These are phyloP conservation scores for Callosobruchus maculatus DNA, from an alignment of 2,888 invertebrate genomes.

Conservation along the genomic window DNA sequence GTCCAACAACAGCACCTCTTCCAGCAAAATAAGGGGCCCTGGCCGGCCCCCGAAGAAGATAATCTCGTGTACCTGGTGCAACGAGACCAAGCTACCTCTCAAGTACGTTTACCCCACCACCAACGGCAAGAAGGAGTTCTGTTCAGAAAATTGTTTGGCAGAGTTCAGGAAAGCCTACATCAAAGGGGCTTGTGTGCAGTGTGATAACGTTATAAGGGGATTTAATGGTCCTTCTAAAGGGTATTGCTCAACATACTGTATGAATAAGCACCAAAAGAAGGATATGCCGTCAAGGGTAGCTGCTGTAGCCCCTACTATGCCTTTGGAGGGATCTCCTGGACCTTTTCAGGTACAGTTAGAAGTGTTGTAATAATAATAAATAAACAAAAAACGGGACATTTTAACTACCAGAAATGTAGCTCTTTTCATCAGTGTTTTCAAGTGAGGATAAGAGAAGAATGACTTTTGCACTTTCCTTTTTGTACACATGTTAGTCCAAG, in stretches of 20 bases:
- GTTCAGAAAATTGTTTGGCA: constrained; percentile 83
- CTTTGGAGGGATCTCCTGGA: constrained; percentile 57
- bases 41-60: constrained; percentile 79
- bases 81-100: constrained; percentile 74
- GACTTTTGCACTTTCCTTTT: no score
- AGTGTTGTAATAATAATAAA: no score
- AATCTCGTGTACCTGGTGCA: constrained; percentile 77
- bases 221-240: constrained; percentile 70
- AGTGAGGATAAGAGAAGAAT: no score
- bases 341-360: constrained; percentile 50
- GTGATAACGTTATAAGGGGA: constrained; percentile 82
- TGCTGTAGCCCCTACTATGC: constrained; percentile 42
- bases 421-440: no score
- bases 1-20: constrained; percentile 31
- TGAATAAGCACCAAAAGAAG: constrained; percentile 75
- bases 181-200: constrained; percentile 79
- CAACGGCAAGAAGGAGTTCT: constrained; percentile 88
- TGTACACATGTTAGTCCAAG: no score
- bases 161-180: constrained; percentile 86
- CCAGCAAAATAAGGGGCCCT: constrained; percentile 61
- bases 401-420: no score
- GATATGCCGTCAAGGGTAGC: constrained; percentile 55
- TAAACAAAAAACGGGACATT: no score
- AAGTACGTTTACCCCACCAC: constrained; percentile 85
- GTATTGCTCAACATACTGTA: constrained; percentile 80